A percentile compares a stretch with the other conserved stretches of the same genome.
These are phyloP conservation scores for Allacma fusca DNA, from an alignment of 2,888 invertebrate genomes.

Conservation along the genomic window DNA sequence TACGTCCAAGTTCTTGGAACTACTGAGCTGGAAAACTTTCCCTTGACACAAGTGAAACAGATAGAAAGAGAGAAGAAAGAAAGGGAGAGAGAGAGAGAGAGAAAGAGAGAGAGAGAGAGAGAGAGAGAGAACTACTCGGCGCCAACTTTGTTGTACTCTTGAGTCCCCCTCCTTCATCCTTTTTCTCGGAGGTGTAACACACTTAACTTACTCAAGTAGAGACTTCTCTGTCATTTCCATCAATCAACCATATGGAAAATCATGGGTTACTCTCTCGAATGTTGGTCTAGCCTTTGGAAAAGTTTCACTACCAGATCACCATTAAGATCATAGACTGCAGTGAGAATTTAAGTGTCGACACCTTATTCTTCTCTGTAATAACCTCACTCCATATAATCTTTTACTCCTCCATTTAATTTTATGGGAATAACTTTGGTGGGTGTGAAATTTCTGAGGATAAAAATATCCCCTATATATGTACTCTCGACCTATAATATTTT, in stretches of 20 bases:
- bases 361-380: background rate
- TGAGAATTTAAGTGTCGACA: background rate
- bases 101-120: background rate
- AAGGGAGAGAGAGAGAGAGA: background rate
- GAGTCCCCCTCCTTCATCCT: background rate
- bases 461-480: no score
- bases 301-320: background rate
- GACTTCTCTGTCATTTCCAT: slow-evolving; percentile 1
- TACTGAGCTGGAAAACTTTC: no score
- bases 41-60: background rate
- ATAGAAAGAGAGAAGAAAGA: background rate
- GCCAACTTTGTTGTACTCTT: background rate
- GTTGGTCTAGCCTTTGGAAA: background rate
- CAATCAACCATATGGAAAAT: slow-evolving; percentile 16
- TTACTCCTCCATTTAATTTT: slow-evolving; percentile 7
- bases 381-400: background rate
- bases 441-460: background rate
- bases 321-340: background rate
- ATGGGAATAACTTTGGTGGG: background rate
- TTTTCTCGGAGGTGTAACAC: background rate
- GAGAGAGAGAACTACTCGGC: background rate
- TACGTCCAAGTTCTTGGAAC: background rate
- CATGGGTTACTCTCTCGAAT: background rate
- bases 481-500: no score
- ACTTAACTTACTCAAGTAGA: background rate